Percentiles rank a stretch among this genome's conserved stretches.
phyloP scores from a whole-genome alignment of 2,113 vertebrate species.

The Natator depressus region DNA sequence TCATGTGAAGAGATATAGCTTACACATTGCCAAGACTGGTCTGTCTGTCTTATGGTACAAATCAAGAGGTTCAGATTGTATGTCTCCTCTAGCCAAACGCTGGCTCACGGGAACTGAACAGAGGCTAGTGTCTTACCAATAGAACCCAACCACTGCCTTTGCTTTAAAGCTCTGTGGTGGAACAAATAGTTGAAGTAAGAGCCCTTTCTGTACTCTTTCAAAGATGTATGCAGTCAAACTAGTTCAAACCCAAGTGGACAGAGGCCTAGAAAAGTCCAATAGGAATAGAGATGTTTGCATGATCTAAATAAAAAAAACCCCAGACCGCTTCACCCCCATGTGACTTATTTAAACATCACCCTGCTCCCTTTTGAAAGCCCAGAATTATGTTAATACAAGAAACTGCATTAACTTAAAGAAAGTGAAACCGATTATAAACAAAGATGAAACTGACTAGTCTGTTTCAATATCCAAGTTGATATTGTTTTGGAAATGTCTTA shows the following conservation, averaged over 20 bases:
- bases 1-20: neutral
- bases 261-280: neutral
- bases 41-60: neutral
- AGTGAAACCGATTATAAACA: conserved; percentile 2
- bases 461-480: neutral
- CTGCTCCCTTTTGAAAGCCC: neutral
- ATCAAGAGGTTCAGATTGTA: neutral
- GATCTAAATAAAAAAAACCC: neutral
- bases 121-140: neutral
- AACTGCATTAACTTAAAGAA: conserved; percentile 2
- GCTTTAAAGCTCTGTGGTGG: neutral
- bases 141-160: neutral
- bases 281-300: neutral
- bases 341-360: neutral
- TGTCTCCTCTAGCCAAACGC: neutral
- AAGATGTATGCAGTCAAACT: neutral
- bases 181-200: neutral
- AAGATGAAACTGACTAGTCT: neutral
- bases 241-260: neutral
- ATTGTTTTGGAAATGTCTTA: neutral
- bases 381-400: neutral
- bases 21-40: accelerated
- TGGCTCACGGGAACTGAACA: neutral
- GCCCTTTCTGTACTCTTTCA: neutral
- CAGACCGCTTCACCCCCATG: neutral